Evolutionary conservation across 1,140 invertebrate species (phyloP).

Genomic region (Micrasema longulum): DNA sequence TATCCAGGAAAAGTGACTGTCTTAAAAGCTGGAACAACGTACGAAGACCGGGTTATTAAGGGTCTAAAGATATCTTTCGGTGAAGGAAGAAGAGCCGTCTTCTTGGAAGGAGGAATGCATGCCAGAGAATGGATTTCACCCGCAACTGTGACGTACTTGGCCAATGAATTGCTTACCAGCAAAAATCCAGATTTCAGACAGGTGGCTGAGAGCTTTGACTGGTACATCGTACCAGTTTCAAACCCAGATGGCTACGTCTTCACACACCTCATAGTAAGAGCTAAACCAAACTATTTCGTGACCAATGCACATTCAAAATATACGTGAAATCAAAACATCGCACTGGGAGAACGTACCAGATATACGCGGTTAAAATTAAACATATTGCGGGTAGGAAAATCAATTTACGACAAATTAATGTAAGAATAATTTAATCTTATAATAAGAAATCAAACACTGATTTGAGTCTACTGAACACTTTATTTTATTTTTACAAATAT

Average conservation of each 20-base stretch:
- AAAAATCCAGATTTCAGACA: constrained; percentile 58
- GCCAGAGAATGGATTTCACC: constrained; percentile 78
- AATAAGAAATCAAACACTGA: too few relatives aligned
- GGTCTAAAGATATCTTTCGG: constrained; percentile 70
- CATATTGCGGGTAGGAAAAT: too few relatives aligned
- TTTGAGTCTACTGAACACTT: too few relatives aligned
- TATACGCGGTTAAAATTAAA: too few relatives aligned
- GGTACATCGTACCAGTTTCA: constrained; percentile 71
- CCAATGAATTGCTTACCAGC: constrained; percentile 68
- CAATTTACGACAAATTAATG: too few relatives aligned
- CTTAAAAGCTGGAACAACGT: constrained; percentile 66
- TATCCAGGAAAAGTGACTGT: constrained; percentile 67
- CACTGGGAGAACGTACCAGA: too few relatives aligned
- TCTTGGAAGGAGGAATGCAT: constrained; percentile 68
- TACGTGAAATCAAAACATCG: too few relatives aligned
- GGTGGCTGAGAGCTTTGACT: constrained; percentile 69
- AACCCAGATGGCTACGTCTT: constrained; percentile 79
- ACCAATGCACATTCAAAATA: too few relatives aligned
- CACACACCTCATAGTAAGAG: constrained; percentile 66
- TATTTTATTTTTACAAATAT: too few relatives aligned
- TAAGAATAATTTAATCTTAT: too few relatives aligned
- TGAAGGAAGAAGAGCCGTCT: constrained; percentile 57
- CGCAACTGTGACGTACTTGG: constrained; percentile 70
- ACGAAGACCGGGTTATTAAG: constrained; percentile 71
- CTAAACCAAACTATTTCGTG: too few relatives aligned